These are phyloP conservation scores for Chelonus formosanus DNA, from an alignment of 2,888 invertebrate species.

Conservation along the genomic window DNA sequence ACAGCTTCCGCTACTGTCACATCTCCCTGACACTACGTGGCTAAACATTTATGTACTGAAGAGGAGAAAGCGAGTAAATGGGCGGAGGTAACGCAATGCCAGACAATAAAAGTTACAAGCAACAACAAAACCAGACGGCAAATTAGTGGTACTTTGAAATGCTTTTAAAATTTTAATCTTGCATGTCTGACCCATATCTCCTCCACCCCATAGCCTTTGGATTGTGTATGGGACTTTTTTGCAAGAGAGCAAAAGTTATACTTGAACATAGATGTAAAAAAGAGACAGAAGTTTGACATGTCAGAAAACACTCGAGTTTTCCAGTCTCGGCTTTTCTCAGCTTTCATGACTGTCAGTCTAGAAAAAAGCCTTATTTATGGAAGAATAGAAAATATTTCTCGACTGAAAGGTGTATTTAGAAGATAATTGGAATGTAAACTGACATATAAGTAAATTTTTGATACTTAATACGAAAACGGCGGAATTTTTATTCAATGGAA, in stretches of 20 bases:
- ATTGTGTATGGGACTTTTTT: slow-evolving; percentile 4
- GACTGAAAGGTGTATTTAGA: slow-evolving; percentile 8
- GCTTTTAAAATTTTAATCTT: slow-evolving; percentile 65
- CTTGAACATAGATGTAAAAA: background rate
- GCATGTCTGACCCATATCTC: slow-evolving; percentile 54
- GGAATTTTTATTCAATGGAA: too few relatives aligned
- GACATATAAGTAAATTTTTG: background rate
- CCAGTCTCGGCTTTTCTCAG: background rate
- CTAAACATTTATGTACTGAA: slow-evolving; percentile 8
- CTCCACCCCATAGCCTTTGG: slow-evolving; percentile 42
- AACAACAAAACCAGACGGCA: slow-evolving; percentile 45
- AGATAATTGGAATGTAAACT: slow-evolving; percentile 3
- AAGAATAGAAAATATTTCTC: background rate
- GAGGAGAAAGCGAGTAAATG: background rate
- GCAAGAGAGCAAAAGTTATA: too few relatives aligned
- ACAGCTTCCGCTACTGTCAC: slow-evolving; percentile 10
- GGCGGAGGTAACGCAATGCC: slow-evolving; percentile 1
- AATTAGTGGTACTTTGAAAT: slow-evolving; percentile 62
- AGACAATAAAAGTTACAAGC: slow-evolving; percentile 4
- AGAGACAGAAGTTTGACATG: slow-evolving; percentile 17
- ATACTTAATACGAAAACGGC: too few relatives aligned
- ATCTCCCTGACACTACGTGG: slow-evolving; percentile 20
- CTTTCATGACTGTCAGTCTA: slow-evolving; percentile 22
- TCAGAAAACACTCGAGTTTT: slow-evolving; percentile 6
- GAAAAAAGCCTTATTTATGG: slow-evolving; percentile 1